These are phyloP conservation scores for Sebastes trivittatus DNA, from an alignment of 2,797 vertebrate species.

Conservation along the genomic window DNA sequence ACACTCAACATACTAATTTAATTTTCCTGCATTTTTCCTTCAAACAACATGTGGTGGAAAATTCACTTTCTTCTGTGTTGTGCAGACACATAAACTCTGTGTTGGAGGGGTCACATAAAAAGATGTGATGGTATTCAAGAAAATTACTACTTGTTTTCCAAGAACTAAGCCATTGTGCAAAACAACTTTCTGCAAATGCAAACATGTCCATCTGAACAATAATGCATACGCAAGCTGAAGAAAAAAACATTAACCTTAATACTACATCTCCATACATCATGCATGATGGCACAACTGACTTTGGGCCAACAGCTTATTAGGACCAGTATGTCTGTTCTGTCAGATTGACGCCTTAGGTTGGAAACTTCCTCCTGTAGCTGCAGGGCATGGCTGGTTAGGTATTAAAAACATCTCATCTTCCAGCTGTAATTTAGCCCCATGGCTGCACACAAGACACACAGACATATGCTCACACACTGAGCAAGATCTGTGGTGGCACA, in stretches of 20 bases:
- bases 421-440: conserved; percentile 44
- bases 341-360: conserved; percentile 19
- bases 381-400: conserved; percentile 42
- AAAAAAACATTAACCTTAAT: neutral
- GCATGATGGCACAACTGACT: conserved; percentile 1
- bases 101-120: neutral
- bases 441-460: conserved; percentile 40
- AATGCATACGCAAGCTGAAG: neutral
- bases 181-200: neutral
- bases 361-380: conserved; percentile 33
- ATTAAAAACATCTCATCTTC: conserved; percentile 63
- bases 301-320: conserved; percentile 15
- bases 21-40: neutral
- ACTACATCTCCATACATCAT: neutral
- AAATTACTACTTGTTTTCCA: conserved; percentile 5
- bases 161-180: neutral
- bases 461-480: conserved; percentile 37
- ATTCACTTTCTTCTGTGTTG: neutral
- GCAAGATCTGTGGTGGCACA: conserved; percentile 39
- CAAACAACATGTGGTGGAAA: neutral
- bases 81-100: neutral
- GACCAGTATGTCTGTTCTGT: conserved; percentile 33
- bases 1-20: neutral
- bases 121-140: neutral
- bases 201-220: conserved; percentile 1